A percentile compares a stretch with the other conserved stretches of the same genome.
phyloP scores from a whole-genome alignment of 2,797 vertebrate species.

The Bovichtus variegatus region DNA sequence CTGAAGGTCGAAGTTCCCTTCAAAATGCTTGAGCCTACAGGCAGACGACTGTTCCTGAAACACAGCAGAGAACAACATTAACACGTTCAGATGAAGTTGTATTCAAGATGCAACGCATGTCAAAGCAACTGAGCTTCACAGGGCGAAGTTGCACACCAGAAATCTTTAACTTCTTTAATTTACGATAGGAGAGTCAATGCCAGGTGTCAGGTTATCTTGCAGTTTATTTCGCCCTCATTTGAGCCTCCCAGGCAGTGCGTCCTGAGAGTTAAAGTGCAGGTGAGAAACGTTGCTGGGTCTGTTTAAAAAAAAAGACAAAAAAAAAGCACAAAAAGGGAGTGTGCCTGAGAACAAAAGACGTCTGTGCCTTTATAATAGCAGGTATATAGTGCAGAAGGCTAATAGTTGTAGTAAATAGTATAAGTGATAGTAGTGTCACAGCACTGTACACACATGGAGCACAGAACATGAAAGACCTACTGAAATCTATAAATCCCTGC shows the following conservation, averaged over 20 bases:
- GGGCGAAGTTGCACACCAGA: not conserved
- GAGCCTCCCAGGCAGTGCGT: no score
- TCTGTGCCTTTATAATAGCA: not conserved
- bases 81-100: not conserved
- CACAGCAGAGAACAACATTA: not conserved
- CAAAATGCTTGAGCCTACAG: not conserved
- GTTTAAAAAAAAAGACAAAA: not conserved
- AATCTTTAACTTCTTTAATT: not conserved
- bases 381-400: not conserved
- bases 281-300: not conserved
- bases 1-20: not conserved
- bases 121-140: not conserved
- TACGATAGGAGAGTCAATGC: not conserved
- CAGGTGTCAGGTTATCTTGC: no score
- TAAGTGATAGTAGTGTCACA: not conserved
- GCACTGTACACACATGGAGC: not conserved
- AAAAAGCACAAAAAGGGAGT: not conserved
- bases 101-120: no score
- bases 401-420: not conserved
- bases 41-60: not conserved
- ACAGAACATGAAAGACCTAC: not conserved
- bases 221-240: not conserved
- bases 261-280: no score
- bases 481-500: not conserved
- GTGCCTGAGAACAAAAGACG: not conserved